Evolutionary conservation across 2,797 vertebrate genomes (phyloP), one percentile per base, ranked within the genome.

Genomic region (Sebastes goodei): DNA sequence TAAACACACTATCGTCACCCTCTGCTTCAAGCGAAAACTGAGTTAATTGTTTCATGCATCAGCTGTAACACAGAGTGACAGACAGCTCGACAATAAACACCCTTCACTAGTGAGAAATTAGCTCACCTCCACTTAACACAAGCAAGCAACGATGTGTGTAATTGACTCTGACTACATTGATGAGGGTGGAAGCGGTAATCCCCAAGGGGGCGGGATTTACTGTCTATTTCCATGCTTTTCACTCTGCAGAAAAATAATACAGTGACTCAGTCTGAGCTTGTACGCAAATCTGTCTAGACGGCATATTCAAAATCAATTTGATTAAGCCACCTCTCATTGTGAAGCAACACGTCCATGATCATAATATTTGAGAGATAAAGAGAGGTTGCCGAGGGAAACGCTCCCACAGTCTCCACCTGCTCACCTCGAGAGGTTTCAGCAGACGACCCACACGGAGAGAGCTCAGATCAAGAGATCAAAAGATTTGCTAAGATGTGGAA

Each of bases 101-200:
- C 71, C 75, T 65, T 77, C 69, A 29, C 49, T 57, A 32, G 60
- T 56, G 89, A 88, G 84, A 88, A 90, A 92, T 92, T 63, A 92
- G 69, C 87, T 86, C 86, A 92, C 88, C 90, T 89, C 85, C 81
- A 87, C 83, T 93, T 90, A 92, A 90, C 88, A 80, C 81, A 23
- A 77, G 87, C 78, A 69, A 79, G 83, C 91, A 93, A 92, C 86
- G 91, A 92, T 89, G 87, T 89, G 90, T 92, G 86, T 94, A 93
- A 94, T 95, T 92, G 88, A 88, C 74, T 89, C 85, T 86, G 89
- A 93, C 92, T 88, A 82, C 80, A 75, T 25, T 90, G 89, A 93
- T 91, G 80, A 90, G 82, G 71, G 85, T 64, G 61, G 70, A 60
- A 71, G 79, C 53, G 11, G 80, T 88, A 86, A 92, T 92, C 86